Conservation (phyloP, 2,113 vertebrate genomes). For the Callorhinus ursinus region DNA sequence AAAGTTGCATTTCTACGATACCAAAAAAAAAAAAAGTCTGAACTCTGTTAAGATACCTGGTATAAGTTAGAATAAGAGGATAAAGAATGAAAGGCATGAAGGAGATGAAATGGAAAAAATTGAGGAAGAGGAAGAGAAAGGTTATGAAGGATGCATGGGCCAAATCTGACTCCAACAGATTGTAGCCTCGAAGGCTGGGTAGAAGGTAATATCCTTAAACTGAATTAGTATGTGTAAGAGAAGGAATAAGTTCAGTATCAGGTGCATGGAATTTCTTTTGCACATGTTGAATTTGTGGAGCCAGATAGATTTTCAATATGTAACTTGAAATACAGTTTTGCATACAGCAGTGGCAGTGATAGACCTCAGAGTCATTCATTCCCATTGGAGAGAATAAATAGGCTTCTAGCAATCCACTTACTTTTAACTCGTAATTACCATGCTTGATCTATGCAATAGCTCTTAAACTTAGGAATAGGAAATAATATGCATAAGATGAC, state of each 20-base stretch:
- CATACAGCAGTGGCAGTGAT: not conserved
- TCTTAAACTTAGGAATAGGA: not conserved
- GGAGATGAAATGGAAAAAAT: not conserved
- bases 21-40: not conserved
- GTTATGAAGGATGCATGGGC: not conserved
- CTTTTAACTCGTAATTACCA: not conserved
- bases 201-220: not conserved
- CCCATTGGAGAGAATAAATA: not conserved
- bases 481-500: not conserved
- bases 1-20: not conserved
- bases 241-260: not conserved
- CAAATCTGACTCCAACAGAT: not conserved
- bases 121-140: not conserved
- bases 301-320: not conserved
- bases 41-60: not conserved
- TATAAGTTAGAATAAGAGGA: slow-evolving; percentile 1
- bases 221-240: not conserved
- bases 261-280: not conserved
- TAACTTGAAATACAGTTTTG: not conserved
- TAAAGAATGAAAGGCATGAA: not conserved
- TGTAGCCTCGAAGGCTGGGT: not conserved
- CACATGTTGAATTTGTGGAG: not conserved
- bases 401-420: not conserved
- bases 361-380: not conserved
- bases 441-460: not conserved